Conservation (phyloP, 2,888 invertebrate genomes). For the Shargacucullia verbasci region DNA sequence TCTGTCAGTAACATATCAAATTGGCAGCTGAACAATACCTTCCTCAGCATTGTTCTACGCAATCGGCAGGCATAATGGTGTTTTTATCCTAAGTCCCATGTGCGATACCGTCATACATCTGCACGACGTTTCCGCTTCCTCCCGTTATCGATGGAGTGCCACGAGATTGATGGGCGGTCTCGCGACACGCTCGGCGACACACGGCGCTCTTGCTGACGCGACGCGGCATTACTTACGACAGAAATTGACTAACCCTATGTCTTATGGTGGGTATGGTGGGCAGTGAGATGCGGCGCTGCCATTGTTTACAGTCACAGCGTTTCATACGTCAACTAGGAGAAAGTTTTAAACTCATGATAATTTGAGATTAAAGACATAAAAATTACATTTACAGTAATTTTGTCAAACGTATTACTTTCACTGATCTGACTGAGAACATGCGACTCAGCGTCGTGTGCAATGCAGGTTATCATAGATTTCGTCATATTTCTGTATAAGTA, state of each 20-base stretch:
- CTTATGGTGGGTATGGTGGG: background rate
- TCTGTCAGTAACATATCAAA: slow-evolving; percentile 21
- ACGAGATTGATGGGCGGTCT: slow-evolving; percentile 39
- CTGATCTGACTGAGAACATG: too few relatives aligned
- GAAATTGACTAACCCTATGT: slow-evolving; percentile 4
- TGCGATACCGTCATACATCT: slow-evolving; percentile 26
- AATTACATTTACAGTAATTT: too few relatives aligned
- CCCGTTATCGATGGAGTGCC: slow-evolving; percentile 44
- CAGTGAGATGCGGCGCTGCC: too few relatives aligned
- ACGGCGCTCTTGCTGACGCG: background rate
- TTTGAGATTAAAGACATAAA: too few relatives aligned
- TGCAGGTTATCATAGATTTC: too few relatives aligned
- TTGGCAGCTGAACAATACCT: slow-evolving; percentile 24
- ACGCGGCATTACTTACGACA: slow-evolving; percentile 17
- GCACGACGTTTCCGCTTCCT: slow-evolving; percentile 41
- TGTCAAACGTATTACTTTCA: too few relatives aligned
- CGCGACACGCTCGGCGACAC: slow-evolving; percentile 11
- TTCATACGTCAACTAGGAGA: too few relatives aligned
- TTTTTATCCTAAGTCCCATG: slow-evolving; percentile 45
- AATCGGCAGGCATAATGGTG: slow-evolving; percentile 30
- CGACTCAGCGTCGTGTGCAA: too few relatives aligned
- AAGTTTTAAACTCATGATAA: too few relatives aligned
- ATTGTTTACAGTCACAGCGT: too few relatives aligned
- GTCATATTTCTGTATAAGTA: too few relatives aligned
- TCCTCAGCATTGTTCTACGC: slow-evolving; percentile 37